phyloP scores from a whole-genome alignment of 1,140 invertebrate species.

The Drosophila erecta region DNA sequence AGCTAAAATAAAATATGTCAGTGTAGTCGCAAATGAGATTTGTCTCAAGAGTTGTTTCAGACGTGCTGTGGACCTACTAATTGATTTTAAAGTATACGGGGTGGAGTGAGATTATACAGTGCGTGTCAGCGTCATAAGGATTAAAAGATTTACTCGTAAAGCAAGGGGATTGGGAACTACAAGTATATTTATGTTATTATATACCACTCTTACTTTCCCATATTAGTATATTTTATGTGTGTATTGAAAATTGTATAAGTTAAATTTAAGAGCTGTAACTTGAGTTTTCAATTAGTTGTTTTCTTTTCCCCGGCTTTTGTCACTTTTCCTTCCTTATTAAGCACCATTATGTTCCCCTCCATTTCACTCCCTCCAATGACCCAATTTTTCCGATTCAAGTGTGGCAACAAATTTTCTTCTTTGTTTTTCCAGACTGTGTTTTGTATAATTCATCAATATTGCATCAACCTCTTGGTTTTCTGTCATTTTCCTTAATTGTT shows the following conservation, averaged over 20 bases:
- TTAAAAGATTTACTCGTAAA: neutral
- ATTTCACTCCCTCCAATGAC: conserved; percentile 39
- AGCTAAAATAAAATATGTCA: conserved; percentile 67
- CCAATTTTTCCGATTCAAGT: conserved; percentile 55
- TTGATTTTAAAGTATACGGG: conserved; percentile 35
- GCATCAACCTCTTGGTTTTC: conserved; percentile 40
- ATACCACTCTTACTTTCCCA: too few relatives aligned
- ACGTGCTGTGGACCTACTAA: conserved; percentile 31
- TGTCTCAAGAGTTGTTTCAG: conserved; percentile 32
- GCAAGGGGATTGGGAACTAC: too few relatives aligned
- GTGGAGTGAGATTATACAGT: neutral
- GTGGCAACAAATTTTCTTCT: conserved; percentile 55
- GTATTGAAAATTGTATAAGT: too few relatives aligned
- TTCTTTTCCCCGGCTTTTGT: conserved; percentile 4
- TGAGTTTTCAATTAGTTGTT: neutral
- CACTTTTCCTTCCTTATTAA: conserved; percentile 18
- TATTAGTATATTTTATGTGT: too few relatives aligned
- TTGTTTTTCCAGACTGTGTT: conserved; percentile 23
- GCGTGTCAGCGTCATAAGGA: neutral
- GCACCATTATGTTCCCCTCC: conserved; percentile 22
- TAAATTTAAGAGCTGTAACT: neutral
- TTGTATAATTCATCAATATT: conserved; percentile 74
- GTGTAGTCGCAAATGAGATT: conserved; percentile 56
- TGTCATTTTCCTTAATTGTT: conserved; percentile 36
- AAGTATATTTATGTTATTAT: too few relatives aligned